phyloP scores from a whole-genome alignment of 2,797 vertebrate species.

The Rhabdophis nuchalis region DNA sequence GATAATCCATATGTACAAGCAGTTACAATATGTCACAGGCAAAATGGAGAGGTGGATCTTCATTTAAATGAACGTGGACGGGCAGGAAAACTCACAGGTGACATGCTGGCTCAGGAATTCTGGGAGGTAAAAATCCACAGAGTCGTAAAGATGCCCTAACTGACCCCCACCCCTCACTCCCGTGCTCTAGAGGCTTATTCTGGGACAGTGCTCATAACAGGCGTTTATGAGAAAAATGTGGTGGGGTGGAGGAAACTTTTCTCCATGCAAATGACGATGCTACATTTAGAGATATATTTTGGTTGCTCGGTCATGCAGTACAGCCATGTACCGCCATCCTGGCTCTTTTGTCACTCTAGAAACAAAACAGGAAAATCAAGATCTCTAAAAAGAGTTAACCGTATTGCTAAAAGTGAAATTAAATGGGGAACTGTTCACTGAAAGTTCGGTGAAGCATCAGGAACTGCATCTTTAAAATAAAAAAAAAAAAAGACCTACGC shows the following conservation, averaged over 20 bases:
- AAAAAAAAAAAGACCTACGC: slow-evolving; percentile 70
- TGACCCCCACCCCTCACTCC: too few relatives aligned
- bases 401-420: background rate
- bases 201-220: background rate
- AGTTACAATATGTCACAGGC: background rate
- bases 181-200: background rate
- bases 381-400: too few relatives aligned
- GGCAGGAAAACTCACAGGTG: background rate
- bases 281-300: background rate
- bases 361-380: background rate
- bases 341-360: background rate
- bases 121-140: background rate
- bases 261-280: background rate
- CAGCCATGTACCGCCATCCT: background rate
- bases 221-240: background rate
- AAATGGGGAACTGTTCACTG: background rate
- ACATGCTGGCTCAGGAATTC: background rate
- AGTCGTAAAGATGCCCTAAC: background rate
- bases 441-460: background rate
- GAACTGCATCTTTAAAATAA: background rate
- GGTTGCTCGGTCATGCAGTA: background rate
- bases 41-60: background rate
- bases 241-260: background rate
- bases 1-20: background rate
- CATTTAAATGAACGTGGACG: background rate